These are phyloP conservation scores for Silvanus unidentatus DNA, from an alignment of 2,888 invertebrate genomes.

Conservation along the genomic window DNA sequence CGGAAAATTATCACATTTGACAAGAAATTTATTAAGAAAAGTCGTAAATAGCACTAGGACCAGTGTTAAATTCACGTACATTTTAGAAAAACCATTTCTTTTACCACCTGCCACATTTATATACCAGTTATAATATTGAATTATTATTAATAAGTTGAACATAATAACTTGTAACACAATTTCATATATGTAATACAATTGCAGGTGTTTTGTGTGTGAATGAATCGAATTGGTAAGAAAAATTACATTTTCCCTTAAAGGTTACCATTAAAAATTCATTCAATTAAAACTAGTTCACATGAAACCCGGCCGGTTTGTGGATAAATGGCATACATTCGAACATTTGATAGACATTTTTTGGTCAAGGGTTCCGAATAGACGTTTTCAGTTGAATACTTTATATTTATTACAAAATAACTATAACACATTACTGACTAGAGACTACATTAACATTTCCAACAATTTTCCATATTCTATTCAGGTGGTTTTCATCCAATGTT, in stretches of 20 bases:
- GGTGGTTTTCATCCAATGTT: conserved; percentile 49
- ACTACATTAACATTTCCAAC: conserved; percentile 43
- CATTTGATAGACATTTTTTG: conserved; percentile 19
- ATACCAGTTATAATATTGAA: not conserved
- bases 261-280: conserved; percentile 26
- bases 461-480: conserved; percentile 47
- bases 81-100: conserved; percentile 21
- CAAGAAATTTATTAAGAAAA: not conserved
- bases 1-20: conserved; percentile 57
- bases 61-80: too few species aligned
- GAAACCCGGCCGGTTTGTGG: conserved; percentile 1
- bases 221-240: too few species aligned
- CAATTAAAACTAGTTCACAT: conserved; percentile 14
- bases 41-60: conserved; percentile 2
- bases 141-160: too few species aligned
- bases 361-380: conserved; percentile 13
- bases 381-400: too few species aligned
- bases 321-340: conserved; percentile 4
- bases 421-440: not conserved
- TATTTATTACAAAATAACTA: too few species aligned
- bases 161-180: too few species aligned
- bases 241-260: conserved; percentile 13
- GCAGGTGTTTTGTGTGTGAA: conserved; percentile 1
- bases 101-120: not conserved
- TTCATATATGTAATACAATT: not conserved